Conservation (phyloP, 1,140 invertebrate species). For the Catajapyx aquilonaris region DNA sequence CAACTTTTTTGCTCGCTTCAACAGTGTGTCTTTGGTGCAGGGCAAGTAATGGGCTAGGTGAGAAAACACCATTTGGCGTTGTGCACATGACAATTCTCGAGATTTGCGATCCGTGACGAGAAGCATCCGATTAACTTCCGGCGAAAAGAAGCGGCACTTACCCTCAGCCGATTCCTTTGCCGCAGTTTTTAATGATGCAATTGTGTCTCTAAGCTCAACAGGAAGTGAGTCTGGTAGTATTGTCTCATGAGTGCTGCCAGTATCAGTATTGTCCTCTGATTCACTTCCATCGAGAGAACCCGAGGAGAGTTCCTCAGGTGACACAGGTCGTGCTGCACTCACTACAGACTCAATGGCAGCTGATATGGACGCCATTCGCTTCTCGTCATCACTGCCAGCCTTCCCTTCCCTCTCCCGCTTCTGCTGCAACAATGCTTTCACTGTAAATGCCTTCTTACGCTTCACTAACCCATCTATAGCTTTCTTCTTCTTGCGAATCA, state of each 20-base stretch:
- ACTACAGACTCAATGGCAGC: slow-evolving; percentile 34
- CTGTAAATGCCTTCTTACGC: slow-evolving; percentile 15
- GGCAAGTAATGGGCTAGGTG: slow-evolving; percentile 38
- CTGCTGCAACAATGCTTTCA: slow-evolving; percentile 18
- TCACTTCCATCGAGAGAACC: too few relatives aligned
- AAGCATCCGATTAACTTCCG: slow-evolving; percentile 33
- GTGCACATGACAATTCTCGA: slow-evolving; percentile 22
- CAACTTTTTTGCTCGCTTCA: slow-evolving; percentile 41
- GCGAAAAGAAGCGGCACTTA: slow-evolving; percentile 39
- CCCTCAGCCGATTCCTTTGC: slow-evolving; percentile 29
- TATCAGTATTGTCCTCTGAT: too few relatives aligned
- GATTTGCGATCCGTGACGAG: slow-evolving; percentile 39
- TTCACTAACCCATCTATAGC: slow-evolving; percentile 16
- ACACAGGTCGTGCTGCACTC: slow-evolving; percentile 19
- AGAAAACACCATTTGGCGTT: slow-evolving; percentile 32
- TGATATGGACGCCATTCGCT: slow-evolving; percentile 10
- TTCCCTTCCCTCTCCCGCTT: slow-evolving; percentile 15
- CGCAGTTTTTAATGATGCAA: slow-evolving; percentile 32
- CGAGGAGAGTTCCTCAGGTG: slow-evolving; percentile 1
- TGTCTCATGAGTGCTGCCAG: too few relatives aligned
- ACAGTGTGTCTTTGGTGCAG: slow-evolving; percentile 41
- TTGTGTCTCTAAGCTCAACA: slow-evolving; percentile 27
- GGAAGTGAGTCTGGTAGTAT: slow-evolving; percentile 34
- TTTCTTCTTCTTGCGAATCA: slow-evolving; percentile 21
- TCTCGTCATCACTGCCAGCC: background rate